phyloP scores from a whole-genome alignment of 2,113 vertebrate genomes.

The Nematolebias whitei region DNA sequence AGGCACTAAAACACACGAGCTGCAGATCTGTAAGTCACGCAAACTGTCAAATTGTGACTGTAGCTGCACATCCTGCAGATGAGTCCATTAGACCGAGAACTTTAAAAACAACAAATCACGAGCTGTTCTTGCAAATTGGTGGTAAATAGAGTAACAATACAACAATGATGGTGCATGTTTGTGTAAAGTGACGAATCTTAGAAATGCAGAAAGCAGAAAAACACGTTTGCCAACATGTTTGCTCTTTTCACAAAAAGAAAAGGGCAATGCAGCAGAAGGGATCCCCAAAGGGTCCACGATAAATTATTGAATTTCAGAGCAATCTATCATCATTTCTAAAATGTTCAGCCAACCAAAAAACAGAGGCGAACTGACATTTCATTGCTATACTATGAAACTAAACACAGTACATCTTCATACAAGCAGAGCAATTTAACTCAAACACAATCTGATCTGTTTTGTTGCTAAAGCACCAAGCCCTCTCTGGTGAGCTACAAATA shows the following conservation, averaged over 20 bases:
- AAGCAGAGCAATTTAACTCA: neutral
- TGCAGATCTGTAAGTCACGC: neutral
- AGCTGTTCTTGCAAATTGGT: too few relatives aligned
- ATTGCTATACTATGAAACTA: neutral
- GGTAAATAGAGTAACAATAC: neutral
- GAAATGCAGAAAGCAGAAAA: neutral
- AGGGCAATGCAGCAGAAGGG: too few relatives aligned
- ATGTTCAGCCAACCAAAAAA: neutral
- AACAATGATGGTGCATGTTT: neutral
- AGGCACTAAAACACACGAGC: too few relatives aligned
- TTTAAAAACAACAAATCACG: too few relatives aligned
- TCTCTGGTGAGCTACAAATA: conserved; percentile 48
- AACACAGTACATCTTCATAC: neutral
- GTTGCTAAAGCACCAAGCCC: conserved; percentile 14
- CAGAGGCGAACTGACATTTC: neutral
- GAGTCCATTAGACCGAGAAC: too few relatives aligned
- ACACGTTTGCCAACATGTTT: neutral
- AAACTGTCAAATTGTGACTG: neutral
- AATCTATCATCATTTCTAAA: neutral
- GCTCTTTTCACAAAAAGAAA: too few relatives aligned
- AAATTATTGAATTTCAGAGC: neutral
- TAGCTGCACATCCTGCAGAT: too few relatives aligned
- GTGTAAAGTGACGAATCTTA: neutral
- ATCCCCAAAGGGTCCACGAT: too few relatives aligned
- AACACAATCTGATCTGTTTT: conserved; percentile 24